These are phyloP conservation scores for Torymus texanus DNA, from an alignment of 2,888 invertebrate genomes.

Conservation along the genomic window DNA sequence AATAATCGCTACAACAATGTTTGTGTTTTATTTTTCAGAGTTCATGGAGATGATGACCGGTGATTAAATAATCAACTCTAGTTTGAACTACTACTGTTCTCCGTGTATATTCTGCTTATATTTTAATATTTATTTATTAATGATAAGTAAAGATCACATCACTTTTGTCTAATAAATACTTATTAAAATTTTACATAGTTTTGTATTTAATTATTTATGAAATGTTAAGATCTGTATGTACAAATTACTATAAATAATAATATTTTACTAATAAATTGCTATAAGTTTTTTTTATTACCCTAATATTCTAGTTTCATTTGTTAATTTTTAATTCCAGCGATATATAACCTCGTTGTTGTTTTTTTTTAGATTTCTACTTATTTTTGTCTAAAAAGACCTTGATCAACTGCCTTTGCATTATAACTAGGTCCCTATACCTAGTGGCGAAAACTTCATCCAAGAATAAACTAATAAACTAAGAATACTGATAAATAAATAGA, in stretches of 20 bases:
- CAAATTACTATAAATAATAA: not conserved
- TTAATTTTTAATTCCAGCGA: too few relatives aligned
- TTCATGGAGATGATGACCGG: conserved; percentile 90
- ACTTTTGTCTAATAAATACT: conserved; percentile 41
- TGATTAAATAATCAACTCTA: conserved; percentile 76
- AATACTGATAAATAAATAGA: too few relatives aligned
- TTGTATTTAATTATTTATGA: conserved; percentile 1
- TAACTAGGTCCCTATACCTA: too few relatives aligned
- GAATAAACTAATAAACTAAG: too few relatives aligned
- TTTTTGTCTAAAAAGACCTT: too few relatives aligned
- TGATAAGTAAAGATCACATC: conserved; percentile 26
- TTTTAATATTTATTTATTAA: conserved; percentile 51
- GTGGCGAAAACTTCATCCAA: too few relatives aligned
- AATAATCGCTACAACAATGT: not conserved
- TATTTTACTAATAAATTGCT: not conserved
- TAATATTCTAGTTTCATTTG: too few relatives aligned
- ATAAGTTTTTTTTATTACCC: not conserved
- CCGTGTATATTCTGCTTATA: conserved; percentile 47
- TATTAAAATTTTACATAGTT: conserved; percentile 4
- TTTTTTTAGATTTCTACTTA: too few relatives aligned
- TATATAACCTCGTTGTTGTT: too few relatives aligned
- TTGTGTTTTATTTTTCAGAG: conserved; percentile 77
- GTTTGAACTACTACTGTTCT: not conserved
- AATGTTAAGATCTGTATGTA: too few relatives aligned
- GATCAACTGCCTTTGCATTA: too few relatives aligned